Conservation (phyloP, 2,797 vertebrate species). For the Geotrypetes seraphini region DNA sequence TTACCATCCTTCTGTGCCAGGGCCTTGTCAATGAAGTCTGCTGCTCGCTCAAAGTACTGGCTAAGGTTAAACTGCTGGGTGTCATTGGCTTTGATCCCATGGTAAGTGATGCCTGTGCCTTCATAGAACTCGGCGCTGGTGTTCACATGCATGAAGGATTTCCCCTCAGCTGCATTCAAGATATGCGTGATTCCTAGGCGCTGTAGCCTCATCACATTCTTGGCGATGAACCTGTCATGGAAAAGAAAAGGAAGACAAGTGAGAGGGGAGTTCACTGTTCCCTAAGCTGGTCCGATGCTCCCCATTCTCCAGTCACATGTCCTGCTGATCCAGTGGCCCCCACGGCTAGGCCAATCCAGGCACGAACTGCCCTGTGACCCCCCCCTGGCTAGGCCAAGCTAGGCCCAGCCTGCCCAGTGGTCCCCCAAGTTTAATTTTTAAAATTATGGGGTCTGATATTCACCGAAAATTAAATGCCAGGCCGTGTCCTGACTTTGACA, state of each 20-base stretch:
- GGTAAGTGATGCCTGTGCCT: slow-evolving; percentile 83
- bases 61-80: slow-evolving; percentile 86
- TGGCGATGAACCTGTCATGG: slow-evolving; percentile 87
- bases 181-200: slow-evolving; percentile 87
- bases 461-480: too few relatives aligned
- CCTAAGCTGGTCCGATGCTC: too few relatives aligned
- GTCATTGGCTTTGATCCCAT: slow-evolving; percentile 88
- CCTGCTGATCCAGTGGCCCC: too few relatives aligned
- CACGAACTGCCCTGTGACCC: too few relatives aligned
- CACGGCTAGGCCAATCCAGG: too few relatives aligned
- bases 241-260: neutral
- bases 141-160: slow-evolving; percentile 97
- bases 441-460: too few relatives aligned
- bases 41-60: slow-evolving; percentile 87
- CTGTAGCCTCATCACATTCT: slow-evolving; percentile 81
- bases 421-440: too few relatives aligned
- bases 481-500: too few relatives aligned
- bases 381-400: too few relatives aligned
- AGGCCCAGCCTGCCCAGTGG: too few relatives aligned
- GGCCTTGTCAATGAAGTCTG: slow-evolving; percentile 89
- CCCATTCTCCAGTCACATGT: too few relatives aligned
- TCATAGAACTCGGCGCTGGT: slow-evolving; percentile 83
- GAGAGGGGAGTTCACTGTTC: neutral
- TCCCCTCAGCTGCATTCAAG: slow-evolving; percentile 89
- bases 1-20: slow-evolving; percentile 87